phyloP scores from a whole-genome alignment of 2,888 invertebrate species.

The Dynastes grantii region DNA sequence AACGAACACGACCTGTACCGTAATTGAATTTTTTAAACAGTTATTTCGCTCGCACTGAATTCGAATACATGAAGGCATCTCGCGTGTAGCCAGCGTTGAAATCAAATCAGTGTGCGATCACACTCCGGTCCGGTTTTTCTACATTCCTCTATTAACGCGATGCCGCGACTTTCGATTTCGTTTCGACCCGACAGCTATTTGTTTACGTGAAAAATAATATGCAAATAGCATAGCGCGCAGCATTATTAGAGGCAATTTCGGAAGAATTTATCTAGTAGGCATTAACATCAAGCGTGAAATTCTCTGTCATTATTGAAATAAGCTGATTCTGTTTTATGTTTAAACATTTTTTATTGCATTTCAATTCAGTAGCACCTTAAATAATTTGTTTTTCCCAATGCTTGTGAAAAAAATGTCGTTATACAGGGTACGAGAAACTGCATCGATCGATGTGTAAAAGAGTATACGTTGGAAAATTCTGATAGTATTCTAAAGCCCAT shows the following conservation, averaged over 20 bases:
- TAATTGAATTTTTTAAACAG: slow-evolving; percentile 19
- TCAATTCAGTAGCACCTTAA: neutral
- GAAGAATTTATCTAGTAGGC: slow-evolving; percentile 22
- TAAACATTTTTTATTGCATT: neutral
- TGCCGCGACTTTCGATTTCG: slow-evolving; percentile 41
- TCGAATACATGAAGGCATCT: neutral
- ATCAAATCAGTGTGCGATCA: slow-evolving; percentile 35
- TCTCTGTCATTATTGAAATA: neutral
- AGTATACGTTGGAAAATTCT: too few relatives aligned
- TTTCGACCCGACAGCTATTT: slow-evolving; percentile 38
- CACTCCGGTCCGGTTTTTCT: slow-evolving; percentile 41
- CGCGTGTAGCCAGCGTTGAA: neutral
- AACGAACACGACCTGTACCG: neutral
- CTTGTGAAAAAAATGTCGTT: too few relatives aligned
- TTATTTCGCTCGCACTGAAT: slow-evolving; percentile 1
- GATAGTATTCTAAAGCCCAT: too few relatives aligned
- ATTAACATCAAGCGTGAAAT: slow-evolving; percentile 8
- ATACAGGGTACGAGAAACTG: too few relatives aligned
- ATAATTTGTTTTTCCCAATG: neutral
- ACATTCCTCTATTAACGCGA: slow-evolving; percentile 36
- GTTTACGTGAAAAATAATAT: slow-evolving; percentile 41
- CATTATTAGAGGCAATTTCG: slow-evolving; percentile 18
- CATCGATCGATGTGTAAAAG: too few relatives aligned
- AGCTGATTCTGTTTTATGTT: neutral
- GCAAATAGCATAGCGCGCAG: slow-evolving; percentile 14